phyloP scores from a whole-genome alignment of 2,888 invertebrate genomes.

The Amorpha juglandis region DNA sequence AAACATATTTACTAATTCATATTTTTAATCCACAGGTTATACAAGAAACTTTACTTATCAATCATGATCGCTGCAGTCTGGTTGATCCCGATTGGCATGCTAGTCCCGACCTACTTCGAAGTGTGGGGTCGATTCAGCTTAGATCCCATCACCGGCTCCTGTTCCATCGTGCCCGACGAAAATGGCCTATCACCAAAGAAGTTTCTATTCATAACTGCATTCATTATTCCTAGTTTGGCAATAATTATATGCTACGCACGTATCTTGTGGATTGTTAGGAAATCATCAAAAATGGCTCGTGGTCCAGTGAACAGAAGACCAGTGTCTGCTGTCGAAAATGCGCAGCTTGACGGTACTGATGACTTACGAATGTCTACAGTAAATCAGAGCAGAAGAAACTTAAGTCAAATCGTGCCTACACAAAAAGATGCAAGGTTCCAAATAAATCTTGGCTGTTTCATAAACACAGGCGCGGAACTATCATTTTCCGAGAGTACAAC shows the following conservation, averaged over 20 bases:
- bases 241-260: constrained; percentile 93
- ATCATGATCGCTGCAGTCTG: constrained; percentile 90
- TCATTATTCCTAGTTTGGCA: constrained; percentile 91
- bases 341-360: constrained; percentile 33
- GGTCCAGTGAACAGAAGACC: constrained; percentile 51
- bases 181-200: constrained; percentile 89
- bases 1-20: constrained; percentile 9
- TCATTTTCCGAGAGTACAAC: constrained; percentile 50
- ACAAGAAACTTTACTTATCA: constrained; percentile 86
- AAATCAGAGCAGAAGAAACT: constrained; percentile 8
- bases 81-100: constrained; percentile 87
- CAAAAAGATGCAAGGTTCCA: constrained; percentile 24
- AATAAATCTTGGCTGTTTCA: constrained; percentile 43
- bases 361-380: background rate
- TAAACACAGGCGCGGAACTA: constrained; percentile 55
- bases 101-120: constrained; percentile 89
- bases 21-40: constrained; percentile 82
- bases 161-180: constrained; percentile 89
- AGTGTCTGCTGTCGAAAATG: constrained; percentile 58
- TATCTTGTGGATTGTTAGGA: constrained; percentile 91
- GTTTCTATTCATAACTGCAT: constrained; percentile 91
- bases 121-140: constrained; percentile 92
- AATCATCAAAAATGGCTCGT: constrained; percentile 86
- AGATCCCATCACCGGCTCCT: constrained; percentile 89
- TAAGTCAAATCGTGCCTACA: constrained; percentile 7